Evolutionary conservation across 2,888 invertebrate genomes (phyloP), one percentile per base, ranked within the genome.

Genomic region (Cyaniris semiargus): DNA sequence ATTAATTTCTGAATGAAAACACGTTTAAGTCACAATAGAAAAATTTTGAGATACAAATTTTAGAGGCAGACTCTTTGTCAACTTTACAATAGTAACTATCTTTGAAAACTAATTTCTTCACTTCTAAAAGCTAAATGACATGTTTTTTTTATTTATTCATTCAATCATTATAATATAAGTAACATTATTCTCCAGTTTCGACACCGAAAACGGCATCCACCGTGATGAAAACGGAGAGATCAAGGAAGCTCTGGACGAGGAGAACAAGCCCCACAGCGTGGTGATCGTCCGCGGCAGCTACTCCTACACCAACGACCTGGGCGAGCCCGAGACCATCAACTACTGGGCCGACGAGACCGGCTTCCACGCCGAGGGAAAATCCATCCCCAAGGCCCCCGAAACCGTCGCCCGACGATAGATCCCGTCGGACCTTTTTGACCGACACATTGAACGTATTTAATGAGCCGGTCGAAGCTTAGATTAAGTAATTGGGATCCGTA

Each of bases 281-380:
- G 90, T 96, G 82, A 92, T 94, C 0, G 94, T 95, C 38, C 95
- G 95, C 79, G 96, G 96, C 18, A 87, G 91, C 2, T 96, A 92
- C 89, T 87, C 93, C 0, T 96, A 95, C 90, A 87, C 89, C 3
- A 90, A 94, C 78, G 86, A 89, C 0, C 95, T 95, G 1, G 96
- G 96, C 79, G 91, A 92, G 10, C 86, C 88, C 3, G 94, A 95
- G 80, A 84, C 86, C 44, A 80, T 95, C 81, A 92, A 84, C 76
- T 96, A 95, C 89, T 85, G 84, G 79, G 96, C 96, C 75, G 96
- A 96, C 81, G 96, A 96, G 87, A 94, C 87, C 80, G 96, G 96
- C 79, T 96, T 90, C 94, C 95, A 94, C 80, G 94, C 96, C 1
- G 93, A 94, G 74, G 95, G 96, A 72, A 91, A 92, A 0, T 95